Conservation (phyloP, 1,140 invertebrate species). For the Scaptomyza pallida region DNA sequence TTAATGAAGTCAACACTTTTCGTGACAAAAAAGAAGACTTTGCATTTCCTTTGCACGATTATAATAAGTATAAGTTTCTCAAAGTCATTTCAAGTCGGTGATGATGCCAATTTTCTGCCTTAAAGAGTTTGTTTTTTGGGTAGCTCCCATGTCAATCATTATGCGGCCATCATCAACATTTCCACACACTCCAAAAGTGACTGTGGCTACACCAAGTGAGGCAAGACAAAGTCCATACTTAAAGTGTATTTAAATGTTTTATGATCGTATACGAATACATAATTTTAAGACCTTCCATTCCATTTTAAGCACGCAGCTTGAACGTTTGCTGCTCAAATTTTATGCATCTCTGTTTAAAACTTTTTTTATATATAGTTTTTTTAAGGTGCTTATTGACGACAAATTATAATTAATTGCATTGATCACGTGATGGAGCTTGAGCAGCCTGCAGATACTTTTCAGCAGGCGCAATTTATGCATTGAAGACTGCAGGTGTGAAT, state of each 20-base stretch:
- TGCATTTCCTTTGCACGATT: background rate
- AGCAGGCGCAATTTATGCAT: constrained; percentile 75
- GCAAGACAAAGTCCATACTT: constrained; percentile 22
- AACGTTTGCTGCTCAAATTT: constrained; percentile 20
- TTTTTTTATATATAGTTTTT: constrained; percentile 9
- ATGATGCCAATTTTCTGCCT: constrained; percentile 27
- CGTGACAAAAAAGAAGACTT: constrained; percentile 1
- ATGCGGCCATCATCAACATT: constrained; percentile 61
- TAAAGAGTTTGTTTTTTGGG: constrained; percentile 36
- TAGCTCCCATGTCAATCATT: constrained; percentile 46
- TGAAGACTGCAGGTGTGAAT: constrained; percentile 75
- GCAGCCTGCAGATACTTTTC: constrained; percentile 76
- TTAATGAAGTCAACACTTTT: background rate
- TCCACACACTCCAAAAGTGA: constrained; percentile 63
- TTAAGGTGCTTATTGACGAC: constrained; percentile 70
- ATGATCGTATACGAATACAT: constrained; percentile 19
- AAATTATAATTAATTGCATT: constrained; percentile 83
- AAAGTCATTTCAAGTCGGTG: background rate
- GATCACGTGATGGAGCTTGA: constrained; percentile 79
- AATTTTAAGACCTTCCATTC: constrained; percentile 14
- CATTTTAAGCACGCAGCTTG: constrained; percentile 23
- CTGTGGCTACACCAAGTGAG: background rate
- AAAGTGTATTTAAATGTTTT: constrained; percentile 7
- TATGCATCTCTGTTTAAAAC: constrained; percentile 26
- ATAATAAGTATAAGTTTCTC: constrained; percentile 1